Base-by-base conservation (phyloP, 1,140 invertebrate species). In the Dolichoris vasculosae region DNA sequence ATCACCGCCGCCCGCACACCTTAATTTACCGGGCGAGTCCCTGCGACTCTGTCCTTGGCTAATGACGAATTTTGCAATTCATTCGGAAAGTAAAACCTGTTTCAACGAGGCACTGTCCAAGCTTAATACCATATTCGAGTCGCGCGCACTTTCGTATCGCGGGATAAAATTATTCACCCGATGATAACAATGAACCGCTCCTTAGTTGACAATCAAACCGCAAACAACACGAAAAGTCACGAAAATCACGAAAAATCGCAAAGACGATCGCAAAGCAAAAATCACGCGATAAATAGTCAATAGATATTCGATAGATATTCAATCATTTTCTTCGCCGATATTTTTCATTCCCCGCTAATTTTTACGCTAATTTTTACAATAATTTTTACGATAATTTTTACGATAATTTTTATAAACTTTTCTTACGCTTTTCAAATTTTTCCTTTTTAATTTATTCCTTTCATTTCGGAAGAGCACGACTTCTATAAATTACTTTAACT, bases 1-100 rank as follows among this genome's bases (percentile, higher is more conserved):
- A 73, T 73, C 38, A 40, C 23, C 7, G 30, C 38, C 69, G 69
- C 69, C 69, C 69, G 69, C 69, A 43, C 69, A 73, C 38, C 38
- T 73, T 43, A 43, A 43, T 43, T 43, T 26, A 40, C 20, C 20
- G 23, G 23, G 26, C 2, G 55, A 59, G 55, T 59, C 20, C 23
- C 51, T 17, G 32, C 1, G 3, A 1, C 38, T n/a, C 69, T 40
- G 40, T 11, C 38, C 40, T 43, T 73, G 40, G 23, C 40, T 43
- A 43, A 26, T 43, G 40, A 73, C 38, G 69, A 73, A 43, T 73
- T 73, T 30, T 11, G 35, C 69, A 73, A 38, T 69, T 69, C 32
- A 8, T 64, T 30, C 2, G 8, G 20, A n/a, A 73, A 73, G 26
- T 43, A 73, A 73, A 69, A 73, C 69, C 69, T 43, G 69, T 73